A percentile compares a stretch with the other conserved stretches of the same genome.
phyloP scores from a whole-genome alignment of 2,113 vertebrate species.

The Callipepla californica region DNA sequence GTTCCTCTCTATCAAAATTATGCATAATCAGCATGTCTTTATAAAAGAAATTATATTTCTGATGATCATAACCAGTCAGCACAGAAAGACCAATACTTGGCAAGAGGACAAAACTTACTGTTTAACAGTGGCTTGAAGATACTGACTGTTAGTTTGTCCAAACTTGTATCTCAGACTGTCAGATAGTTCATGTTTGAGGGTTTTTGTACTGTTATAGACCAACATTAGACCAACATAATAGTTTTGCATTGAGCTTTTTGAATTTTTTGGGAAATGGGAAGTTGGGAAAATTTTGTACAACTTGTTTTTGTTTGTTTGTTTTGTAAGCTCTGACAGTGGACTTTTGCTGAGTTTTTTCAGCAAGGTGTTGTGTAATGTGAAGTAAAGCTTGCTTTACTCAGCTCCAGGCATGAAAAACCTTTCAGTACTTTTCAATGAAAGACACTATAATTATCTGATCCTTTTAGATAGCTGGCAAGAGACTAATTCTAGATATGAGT shows the following conservation, averaged over 20 bases:
- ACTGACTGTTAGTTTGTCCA: not conserved
- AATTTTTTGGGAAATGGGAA: not conserved
- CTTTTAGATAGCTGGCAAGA: not conserved
- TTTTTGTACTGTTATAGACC: not conserved
- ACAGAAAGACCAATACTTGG: not conserved
- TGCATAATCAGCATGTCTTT: not conserved
- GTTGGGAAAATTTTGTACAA: not conserved
- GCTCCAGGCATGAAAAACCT: not conserved
- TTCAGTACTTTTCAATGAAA: not conserved
- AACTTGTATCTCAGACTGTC: rapidly evolving
- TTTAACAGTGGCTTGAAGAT: not conserved
- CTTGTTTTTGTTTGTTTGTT: not conserved
- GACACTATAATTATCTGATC: not conserved
- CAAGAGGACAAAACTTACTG: not conserved
- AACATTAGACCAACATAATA: rapidly evolving
- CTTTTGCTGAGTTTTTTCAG: not conserved
- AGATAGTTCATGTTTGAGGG: rapidly evolving
- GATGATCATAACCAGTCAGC: not conserved
- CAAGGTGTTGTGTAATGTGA: not conserved
- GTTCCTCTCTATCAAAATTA: not conserved
- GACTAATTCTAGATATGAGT: not conserved
- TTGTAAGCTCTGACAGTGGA: not conserved
- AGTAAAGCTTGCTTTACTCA: not conserved
- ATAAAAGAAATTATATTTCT: not conserved
- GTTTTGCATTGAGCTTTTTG: not conserved